Conservation (phyloP, 1,140 invertebrate genomes). For the Drosophila lacteicornis region DNA sequence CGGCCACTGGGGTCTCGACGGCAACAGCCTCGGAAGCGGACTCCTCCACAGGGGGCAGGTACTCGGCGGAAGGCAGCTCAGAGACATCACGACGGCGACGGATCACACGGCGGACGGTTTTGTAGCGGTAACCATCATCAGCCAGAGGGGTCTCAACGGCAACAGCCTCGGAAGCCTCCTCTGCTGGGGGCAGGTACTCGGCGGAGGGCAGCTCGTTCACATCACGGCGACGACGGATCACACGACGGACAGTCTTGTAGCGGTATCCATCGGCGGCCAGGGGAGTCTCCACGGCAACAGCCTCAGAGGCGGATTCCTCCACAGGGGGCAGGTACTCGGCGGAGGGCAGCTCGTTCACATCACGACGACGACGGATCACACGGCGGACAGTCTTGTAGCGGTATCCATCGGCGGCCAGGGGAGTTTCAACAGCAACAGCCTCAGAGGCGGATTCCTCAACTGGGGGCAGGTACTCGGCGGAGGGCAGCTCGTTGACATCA, state of each 20-base stretch:
- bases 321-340: no score
- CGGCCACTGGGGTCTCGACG: constrained; percentile 38
- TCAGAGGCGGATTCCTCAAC: no score
- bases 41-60: constrained; percentile 59
- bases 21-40: constrained; percentile 12
- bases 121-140: constrained; percentile 69
- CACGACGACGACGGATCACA: no score
- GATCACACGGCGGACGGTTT: constrained; percentile 60
- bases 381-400: no score
- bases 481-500: constrained; percentile 63
- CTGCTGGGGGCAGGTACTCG: constrained; percentile 71
- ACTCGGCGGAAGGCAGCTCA: constrained; percentile 55
- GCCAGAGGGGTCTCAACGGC: constrained; percentile 40
- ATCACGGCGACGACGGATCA: constrained; percentile 68
- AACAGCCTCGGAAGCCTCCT: constrained; percentile 28
- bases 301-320: constrained; percentile 36
- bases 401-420: no score
- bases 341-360: no score
- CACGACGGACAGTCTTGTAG: constrained; percentile 59
- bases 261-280: constrained; percentile 63
- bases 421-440: no score
- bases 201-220: constrained; percentile 54
- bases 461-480: constrained; percentile 65
- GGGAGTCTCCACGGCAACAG: constrained; percentile 39
- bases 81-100: constrained; percentile 64